phyloP scores from a whole-genome alignment of 2,888 invertebrate genomes.

The Eupithecia exiguata region DNA sequence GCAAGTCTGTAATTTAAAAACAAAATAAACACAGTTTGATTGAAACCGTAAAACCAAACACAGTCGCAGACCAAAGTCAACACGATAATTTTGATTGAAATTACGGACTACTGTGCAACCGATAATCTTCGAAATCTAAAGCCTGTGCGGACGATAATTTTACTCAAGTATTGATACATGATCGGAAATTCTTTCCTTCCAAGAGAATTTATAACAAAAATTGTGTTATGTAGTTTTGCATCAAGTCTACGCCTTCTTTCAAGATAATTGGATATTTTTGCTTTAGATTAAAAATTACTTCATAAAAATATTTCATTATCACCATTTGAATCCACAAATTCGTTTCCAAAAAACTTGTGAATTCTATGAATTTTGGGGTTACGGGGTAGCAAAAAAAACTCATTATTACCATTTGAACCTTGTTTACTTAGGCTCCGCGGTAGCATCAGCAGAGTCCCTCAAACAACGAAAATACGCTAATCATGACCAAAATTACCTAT shows the following conservation, averaged over 20 bases:
- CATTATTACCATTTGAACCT: too few species aligned
- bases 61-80: conserved; percentile 4
- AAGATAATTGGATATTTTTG: not conserved
- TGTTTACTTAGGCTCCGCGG: too few species aligned
- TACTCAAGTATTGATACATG: conserved; percentile 34
- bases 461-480: too few species aligned
- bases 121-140: conserved; percentile 33
- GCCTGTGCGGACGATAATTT: conserved; percentile 47
- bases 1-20: not conserved
- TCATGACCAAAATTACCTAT: too few species aligned
- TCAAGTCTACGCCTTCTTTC: not conserved
- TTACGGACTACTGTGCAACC: conserved; percentile 21
- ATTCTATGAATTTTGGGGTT: not conserved
- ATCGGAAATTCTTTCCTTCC: not conserved
- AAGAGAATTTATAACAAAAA: not conserved
- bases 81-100: conserved; percentile 27
- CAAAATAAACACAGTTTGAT: conserved; percentile 4
- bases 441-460: too few species aligned
- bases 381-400: too few species aligned
- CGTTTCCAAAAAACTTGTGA: not conserved
- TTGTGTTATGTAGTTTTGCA: not conserved
- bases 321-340: not conserved
- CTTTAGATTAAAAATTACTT: not conserved
- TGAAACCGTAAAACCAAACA: conserved; percentile 12
- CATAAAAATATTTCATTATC: too few species aligned